Conservation (phyloP, 2,113 vertebrate genomes). For the Engraulis encrasicolus region DNA sequence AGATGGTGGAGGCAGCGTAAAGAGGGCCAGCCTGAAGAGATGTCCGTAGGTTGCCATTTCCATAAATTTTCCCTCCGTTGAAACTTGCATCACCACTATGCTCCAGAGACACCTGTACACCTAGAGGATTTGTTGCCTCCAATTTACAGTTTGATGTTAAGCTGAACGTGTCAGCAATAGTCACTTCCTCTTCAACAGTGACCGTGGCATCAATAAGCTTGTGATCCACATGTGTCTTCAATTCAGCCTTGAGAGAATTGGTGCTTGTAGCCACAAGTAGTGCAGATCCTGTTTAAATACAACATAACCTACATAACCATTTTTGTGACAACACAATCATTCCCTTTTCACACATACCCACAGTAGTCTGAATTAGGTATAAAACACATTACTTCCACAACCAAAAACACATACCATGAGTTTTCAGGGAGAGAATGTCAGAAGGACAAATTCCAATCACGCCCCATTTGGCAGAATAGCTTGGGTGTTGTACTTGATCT, state of each 20-base stretch:
- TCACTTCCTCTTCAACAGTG: conserved; percentile 68
- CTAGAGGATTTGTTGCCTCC: conserved; percentile 77
- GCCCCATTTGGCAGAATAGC: conserved; percentile 73
- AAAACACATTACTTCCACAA: too few species aligned
- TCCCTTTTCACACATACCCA: conserved; percentile 77
- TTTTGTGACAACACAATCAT: conserved; percentile 57
- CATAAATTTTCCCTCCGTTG: conserved; percentile 68
- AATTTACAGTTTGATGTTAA: conserved; percentile 74
- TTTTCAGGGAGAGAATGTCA: conserved; percentile 80
- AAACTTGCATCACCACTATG: conserved; percentile 65
- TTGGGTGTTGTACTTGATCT: conserved; percentile 66
- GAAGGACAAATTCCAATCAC: conserved; percentile 77
- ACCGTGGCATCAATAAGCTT: conserved; percentile 80
- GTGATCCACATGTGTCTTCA: conserved; percentile 79
- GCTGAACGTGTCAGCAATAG: conserved; percentile 59
- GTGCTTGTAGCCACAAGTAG: conserved; percentile 64
- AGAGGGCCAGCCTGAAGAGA: conserved; percentile 73
- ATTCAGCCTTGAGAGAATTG: conserved; percentile 67
- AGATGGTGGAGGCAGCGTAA: conserved; percentile 69
- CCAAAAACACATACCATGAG: conserved; percentile 77
- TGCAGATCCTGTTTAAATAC: conserved; percentile 81
- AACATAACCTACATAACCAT: conserved; percentile 55
- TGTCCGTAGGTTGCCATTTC: conserved; percentile 62
- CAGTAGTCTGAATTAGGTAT: conserved; percentile 33
- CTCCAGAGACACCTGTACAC: conserved; percentile 72